Evolutionary conservation across 2,797 vertebrate genomes (phyloP), one percentile per base, ranked within the genome.

Genomic region (Benthosema pterotum): DNA sequence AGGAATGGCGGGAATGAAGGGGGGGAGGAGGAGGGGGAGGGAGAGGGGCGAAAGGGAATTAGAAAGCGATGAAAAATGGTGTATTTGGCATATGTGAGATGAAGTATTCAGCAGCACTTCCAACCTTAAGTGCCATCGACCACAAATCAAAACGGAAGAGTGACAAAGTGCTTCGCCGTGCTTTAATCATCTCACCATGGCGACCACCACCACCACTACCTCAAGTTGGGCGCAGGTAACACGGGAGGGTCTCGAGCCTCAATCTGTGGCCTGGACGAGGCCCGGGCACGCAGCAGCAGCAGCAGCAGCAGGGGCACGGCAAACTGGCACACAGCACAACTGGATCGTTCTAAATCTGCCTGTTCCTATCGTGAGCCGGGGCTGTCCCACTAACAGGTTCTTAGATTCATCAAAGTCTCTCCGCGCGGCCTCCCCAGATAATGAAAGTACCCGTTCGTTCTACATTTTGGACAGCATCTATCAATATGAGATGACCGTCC

Each of bases 31-130:
- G 77, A 63, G 42, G 71, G 74, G 79, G 92, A 91, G 22, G 22
- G 22, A 3, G 22, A 3, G 5, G 22, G 22, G 5, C 22, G 90
- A 82, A 91, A 90, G 90, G 92, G 90, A 90, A 89, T 90, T 89
- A 90, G 83, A 83, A 85, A 76, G 74, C 81, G 88, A 88, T 89
- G 82, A 79, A 83, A 90, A 88, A 89, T 82, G 59, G 78, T 71
- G 70, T 78, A 84, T 90, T 87, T 86, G 84, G 83, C 83, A 80
- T 77, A 82, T 80, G 82, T 73, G 75, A 84, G 86, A 87, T 87
- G 76, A 84, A 85, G 82, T 82, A 85, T 87, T 86, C 70, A 65
- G 74, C 73, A 4, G 77, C 75, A 65, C 82, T 84, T 82, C 80
- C 58, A 64, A 80, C 71, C 64, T 67, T 69, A 81, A 88, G 77